Conservation (phyloP, 2,113 vertebrate species). For the Periophthalmus modestus region DNA sequence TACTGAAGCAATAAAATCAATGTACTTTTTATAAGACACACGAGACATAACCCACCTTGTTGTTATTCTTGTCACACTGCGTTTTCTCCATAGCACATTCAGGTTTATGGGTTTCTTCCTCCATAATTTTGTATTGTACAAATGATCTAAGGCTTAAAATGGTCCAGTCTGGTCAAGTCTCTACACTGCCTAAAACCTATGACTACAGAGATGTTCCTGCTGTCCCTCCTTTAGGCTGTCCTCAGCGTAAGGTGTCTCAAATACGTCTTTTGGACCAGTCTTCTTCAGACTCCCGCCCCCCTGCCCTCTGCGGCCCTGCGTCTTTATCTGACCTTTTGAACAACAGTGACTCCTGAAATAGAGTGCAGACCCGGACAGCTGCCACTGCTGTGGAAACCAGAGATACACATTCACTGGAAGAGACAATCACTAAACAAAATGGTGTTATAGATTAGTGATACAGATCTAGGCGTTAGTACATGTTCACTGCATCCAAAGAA, state of each 20-base stretch:
- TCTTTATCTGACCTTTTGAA: conserved; percentile 79
- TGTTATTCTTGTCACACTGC: conserved; percentile 55
- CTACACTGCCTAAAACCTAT: neutral
- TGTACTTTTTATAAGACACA: neutral
- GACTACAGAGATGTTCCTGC: conserved; percentile 11
- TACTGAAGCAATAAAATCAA: too few relatives aligned
- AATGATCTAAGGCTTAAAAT: neutral
- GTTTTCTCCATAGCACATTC: conserved; percentile 25
- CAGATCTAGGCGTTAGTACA: too few relatives aligned
- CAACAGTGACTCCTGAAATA: conserved; percentile 77
- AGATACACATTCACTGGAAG: conserved; percentile 30
- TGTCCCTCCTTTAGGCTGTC: conserved; percentile 30
- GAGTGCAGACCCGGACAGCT: conserved; percentile 72
- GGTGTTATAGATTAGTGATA: too few relatives aligned
- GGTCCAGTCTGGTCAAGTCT: neutral
- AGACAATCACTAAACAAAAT: neutral
- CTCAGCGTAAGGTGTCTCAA: conserved; percentile 20
- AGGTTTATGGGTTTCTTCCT: conserved; percentile 39
- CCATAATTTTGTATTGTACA: conserved; percentile 44
- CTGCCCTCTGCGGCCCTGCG: conserved; percentile 46
- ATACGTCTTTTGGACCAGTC: conserved; percentile 44
- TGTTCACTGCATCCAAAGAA: too few relatives aligned
- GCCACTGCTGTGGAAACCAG: conserved; percentile 73
- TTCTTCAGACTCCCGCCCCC: conserved; percentile 37
- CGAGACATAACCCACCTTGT: conserved; percentile 47